Percentiles rank a stretch among this genome's conserved stretches.
These are phyloP conservation scores for Ginglymostoma cirratum DNA, from an alignment of 2,113 vertebrate species.

Conservation along the genomic window DNA sequence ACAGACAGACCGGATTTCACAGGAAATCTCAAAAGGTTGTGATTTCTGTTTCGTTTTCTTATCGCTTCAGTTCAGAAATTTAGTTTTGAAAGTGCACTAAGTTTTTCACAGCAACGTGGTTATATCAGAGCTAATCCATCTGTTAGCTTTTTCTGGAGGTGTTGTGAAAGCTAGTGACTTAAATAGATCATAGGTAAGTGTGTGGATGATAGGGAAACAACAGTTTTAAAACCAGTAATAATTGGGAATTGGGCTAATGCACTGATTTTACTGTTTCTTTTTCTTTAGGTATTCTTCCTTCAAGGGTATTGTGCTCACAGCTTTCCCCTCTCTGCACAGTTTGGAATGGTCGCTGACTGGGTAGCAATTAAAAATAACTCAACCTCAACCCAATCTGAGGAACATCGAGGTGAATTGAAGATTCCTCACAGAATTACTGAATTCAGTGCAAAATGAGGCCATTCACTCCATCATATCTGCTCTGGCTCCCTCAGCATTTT, in stretches of 20 bases:
- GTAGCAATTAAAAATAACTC: neutral
- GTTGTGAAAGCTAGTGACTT: neutral
- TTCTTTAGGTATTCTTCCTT: neutral
- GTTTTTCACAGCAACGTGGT: neutral
- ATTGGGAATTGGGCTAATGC: too few species aligned
- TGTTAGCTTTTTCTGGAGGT: neutral
- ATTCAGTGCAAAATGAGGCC: too few species aligned
- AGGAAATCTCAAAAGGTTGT: neutral
- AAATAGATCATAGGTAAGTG: neutral
- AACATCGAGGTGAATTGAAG: neutral
- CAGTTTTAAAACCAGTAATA: too few species aligned
- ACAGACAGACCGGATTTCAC: neutral
- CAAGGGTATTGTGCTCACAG: neutral
- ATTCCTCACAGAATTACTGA: neutral
- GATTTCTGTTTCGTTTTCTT: neutral
- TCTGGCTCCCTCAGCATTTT: too few species aligned
- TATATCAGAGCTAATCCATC: neutral
- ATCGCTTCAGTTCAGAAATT: too few species aligned
- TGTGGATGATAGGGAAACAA: too few species aligned
- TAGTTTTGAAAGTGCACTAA: too few species aligned
- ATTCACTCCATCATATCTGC: too few species aligned
- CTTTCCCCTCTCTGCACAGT: neutral
- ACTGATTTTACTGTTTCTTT: too few species aligned
- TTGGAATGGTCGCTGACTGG: neutral
- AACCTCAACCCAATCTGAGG: neutral